These are phyloP conservation scores for Acanthochromis polyacanthus DNA, from an alignment of 2,113 vertebrate genomes.

Conservation along the genomic window DNA sequence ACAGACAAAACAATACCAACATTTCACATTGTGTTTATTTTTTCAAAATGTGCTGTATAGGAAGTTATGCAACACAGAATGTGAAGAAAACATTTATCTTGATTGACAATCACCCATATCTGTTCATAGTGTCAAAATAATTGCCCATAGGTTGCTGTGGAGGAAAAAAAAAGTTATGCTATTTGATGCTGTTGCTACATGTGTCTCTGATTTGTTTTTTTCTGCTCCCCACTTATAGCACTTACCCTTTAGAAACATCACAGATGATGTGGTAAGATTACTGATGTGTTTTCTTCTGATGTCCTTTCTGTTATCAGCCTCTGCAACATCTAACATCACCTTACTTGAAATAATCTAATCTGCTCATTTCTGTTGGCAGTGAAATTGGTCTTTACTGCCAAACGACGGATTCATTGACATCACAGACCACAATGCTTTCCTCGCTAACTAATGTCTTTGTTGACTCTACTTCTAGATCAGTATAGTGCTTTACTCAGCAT, in stretches of 20 bases:
- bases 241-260: conserved; percentile 94
- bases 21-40: neutral
- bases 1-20: neutral
- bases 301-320: conserved; percentile 14
- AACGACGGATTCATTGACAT: neutral
- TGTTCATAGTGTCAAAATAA: too few species aligned
- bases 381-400: conserved; percentile 5
- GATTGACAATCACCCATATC: too few species aligned
- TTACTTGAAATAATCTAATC: conserved; percentile 12
- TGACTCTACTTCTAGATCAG: neutral
- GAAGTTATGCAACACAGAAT: too few species aligned
- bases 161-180: neutral
- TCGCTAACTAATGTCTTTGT: conserved; percentile 30
- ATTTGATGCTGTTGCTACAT: conserved; percentile 23
- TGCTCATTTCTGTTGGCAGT: conserved; percentile 17
- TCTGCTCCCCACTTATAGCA: conserved; percentile 86
- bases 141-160: neutral
- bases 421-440: conserved; percentile 11
- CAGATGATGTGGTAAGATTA: conserved; percentile 96
- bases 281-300: neutral
- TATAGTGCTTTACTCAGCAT: neutral
- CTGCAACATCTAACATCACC: conserved; percentile 38
- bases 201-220: conserved; percentile 54
- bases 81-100: too few species aligned
- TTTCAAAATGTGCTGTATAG: neutral